Evolutionary conservation across 2,888 invertebrate genomes (phyloP), one percentile per base, ranked within the genome.

Genomic region (Odontomyia ornata): DNA sequence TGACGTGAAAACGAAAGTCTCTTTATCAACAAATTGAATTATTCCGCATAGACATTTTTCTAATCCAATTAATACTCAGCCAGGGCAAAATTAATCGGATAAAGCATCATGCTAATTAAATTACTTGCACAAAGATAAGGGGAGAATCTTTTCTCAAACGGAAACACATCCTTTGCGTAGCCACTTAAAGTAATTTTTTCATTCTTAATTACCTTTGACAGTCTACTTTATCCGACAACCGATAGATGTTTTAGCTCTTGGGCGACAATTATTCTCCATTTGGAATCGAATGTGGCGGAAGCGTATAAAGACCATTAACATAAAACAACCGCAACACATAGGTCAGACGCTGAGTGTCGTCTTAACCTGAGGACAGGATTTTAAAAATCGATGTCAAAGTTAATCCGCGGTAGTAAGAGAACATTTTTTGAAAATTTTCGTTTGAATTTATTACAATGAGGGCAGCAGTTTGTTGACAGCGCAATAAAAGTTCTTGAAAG

Each of bases 301-400:
- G 13, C 64, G 15, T 28, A 64, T n/a, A 18, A 69, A 23, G 25
- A 9, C 13, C 27, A 25, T 4, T 25, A 3, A 27, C 47, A 52
- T n/a, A 52, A 52, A 36, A 36, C 11, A 27, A 21, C 13, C 30
- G 30, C 13, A 30, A n/a, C 30, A 15, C 18, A 21, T 28, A 18
- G 27, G 47, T 23, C 47, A 47, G 71, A n/a, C 71, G 27, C 47
- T 47, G 46, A 13, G 25, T 47, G 71, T 47, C 71, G n/a, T 27
- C 71, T 47, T 52, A 71, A 71, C 71, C 71, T 71, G 25, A 27
- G 9, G 71, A 23, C 27, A 47, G 71, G 71, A 71, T 71, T 71
- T 25, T 71, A 71, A 71, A 71, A 64, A 27, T n/a, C 25, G 71
- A 25, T 4, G 71, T 25, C 27, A 27, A 27, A 7, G 27, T 71